Evolutionary conservation across 2,797 vertebrate genomes (phyloP).

Genomic region (Clangula hyemalis): DNA sequence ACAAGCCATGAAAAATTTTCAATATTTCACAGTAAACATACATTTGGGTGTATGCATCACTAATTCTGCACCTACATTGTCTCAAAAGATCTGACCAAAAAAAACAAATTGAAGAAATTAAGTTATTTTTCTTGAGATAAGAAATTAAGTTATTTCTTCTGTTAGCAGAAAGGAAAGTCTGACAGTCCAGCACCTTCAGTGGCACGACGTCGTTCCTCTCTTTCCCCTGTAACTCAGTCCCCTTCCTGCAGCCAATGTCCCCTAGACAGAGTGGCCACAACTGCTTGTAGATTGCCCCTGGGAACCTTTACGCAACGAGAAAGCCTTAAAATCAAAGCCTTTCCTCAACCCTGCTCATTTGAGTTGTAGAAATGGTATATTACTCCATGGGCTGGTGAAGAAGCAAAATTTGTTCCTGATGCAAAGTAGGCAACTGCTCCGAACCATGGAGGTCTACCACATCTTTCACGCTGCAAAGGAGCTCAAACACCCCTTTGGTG

Average conservation of each 20-base stretch:
- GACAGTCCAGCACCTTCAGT: neutral
- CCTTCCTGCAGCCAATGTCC: neutral
- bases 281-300: neutral
- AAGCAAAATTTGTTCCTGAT: neutral
- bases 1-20: neutral
- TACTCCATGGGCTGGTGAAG: neutral
- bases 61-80: neutral
- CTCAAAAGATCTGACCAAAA: neutral
- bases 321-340: neutral
- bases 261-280: neutral
- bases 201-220: neutral
- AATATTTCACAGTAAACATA: neutral
- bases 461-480: neutral
- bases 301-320: neutral
- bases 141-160: neutral
- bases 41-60: fast-evolving
- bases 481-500: neutral
- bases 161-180: neutral
- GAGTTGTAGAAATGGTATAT: neutral
- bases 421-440: neutral
- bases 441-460: neutral
- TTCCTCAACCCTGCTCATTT: neutral
- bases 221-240: neutral
- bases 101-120: no score
- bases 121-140: no score